These are phyloP conservation scores for Lemur catta DNA, from an alignment of 2,797 vertebrate species.

Conservation along the genomic window DNA sequence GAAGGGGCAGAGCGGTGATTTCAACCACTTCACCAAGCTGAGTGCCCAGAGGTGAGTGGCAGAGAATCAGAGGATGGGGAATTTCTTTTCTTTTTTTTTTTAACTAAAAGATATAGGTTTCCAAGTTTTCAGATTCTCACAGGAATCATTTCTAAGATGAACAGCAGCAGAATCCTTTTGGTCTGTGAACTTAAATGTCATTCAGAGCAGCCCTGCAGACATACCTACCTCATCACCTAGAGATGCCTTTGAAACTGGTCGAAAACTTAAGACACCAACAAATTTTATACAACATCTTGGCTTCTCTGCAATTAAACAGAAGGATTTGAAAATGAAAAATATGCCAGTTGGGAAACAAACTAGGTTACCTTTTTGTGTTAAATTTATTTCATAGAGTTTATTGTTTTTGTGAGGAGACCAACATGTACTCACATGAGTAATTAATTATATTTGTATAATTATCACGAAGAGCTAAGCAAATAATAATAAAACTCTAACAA, in stretches of 20 bases:
- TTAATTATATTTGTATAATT: not conserved
- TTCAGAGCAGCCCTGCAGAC: not conserved
- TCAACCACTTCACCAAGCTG: no score
- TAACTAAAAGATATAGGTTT: not conserved
- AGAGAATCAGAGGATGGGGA: not conserved
- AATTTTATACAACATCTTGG: not conserved
- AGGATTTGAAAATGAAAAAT: not conserved
- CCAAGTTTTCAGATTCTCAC: not conserved
- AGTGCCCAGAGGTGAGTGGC: not conserved
- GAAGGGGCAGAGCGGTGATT: not conserved
- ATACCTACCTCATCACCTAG: rapidly evolving
- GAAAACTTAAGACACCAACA: not conserved
- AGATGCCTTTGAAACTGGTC: not conserved
- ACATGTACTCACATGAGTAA: not conserved
- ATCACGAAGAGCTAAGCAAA: not conserved
- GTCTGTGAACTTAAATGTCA: not conserved
- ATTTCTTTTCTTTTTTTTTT: not conserved
- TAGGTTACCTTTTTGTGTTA: not conserved
- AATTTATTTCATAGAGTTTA: not conserved
- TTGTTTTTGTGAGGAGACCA: not conserved
- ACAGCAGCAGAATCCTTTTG: not conserved
- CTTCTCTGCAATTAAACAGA: not conserved
- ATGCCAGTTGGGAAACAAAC: not conserved
- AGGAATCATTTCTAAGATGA: not conserved
- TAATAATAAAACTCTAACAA: not conserved